phyloP scores from a whole-genome alignment of 2,888 invertebrate genomes.

The Caenorhabditis sp. region DNA sequence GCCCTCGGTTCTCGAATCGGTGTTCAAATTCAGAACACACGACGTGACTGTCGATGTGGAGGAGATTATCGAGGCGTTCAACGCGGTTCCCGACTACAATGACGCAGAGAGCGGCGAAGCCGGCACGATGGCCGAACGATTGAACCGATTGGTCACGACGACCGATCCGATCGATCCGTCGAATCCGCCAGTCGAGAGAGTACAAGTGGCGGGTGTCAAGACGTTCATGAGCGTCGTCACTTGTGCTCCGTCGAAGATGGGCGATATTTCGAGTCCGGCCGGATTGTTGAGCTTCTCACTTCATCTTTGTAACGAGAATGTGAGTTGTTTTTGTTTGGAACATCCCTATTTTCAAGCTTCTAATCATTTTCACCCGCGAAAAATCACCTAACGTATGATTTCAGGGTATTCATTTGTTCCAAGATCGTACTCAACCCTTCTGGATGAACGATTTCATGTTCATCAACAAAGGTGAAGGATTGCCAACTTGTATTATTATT shows the following conservation, averaged over 20 bases:
- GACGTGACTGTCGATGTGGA: background rate
- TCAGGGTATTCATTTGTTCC: constrained; percentile 22
- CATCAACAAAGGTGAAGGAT: constrained; percentile 14
- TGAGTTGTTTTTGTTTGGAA: constrained; percentile 8
- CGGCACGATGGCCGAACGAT: background rate
- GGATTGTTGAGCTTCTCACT: constrained; percentile 29
- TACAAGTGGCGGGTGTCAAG: constrained; percentile 23
- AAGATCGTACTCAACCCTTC: constrained; percentile 22
- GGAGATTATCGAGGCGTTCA: constrained; percentile 20
- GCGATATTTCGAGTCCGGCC: constrained; percentile 17
- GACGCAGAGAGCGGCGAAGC: background rate
- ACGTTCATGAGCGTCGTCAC: constrained; percentile 23
- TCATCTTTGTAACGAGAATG: constrained; percentile 36
- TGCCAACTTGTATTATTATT: constrained; percentile 16
- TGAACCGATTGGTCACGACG: too few relatives aligned
- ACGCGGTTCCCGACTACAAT: constrained; percentile 13
- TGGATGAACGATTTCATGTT: constrained; percentile 40
- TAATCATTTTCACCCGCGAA: too few relatives aligned
- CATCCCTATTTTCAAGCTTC: too few relatives aligned
- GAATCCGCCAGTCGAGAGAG: constrained; percentile 12
- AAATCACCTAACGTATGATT: too few relatives aligned
- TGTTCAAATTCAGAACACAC: background rate
- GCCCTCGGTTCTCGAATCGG: constrained; percentile 6
- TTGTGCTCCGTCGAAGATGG: constrained; percentile 22
- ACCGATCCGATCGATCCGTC: background rate